These are phyloP conservation scores for Monodelphis domestica DNA, from an alignment of 2,797 vertebrate species.

Conservation along the genomic window DNA sequence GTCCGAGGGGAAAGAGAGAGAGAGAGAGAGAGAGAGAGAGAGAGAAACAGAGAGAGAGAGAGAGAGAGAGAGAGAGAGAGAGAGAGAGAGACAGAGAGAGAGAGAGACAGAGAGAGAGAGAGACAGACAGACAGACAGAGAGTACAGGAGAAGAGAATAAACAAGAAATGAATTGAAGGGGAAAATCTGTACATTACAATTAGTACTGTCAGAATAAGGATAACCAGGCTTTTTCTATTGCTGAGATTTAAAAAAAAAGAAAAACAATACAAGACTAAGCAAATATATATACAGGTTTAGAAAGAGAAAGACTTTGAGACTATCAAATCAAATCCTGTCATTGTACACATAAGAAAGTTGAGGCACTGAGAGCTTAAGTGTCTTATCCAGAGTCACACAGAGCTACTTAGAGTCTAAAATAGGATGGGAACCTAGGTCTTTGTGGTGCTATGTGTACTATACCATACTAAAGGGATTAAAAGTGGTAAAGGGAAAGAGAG, in stretches of 20 bases:
- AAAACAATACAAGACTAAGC: background rate
- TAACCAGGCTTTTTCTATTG: background rate
- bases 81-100: too few relatives aligned
- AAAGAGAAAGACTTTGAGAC: background rate
- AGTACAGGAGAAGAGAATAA: constrained; percentile 2
- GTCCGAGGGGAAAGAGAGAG: too few relatives aligned
- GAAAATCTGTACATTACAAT: background rate
- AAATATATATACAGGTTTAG: background rate
- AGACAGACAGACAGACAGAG: too few relatives aligned
- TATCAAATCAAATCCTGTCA: background rate
- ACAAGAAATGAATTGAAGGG: background rate
- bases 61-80: too few relatives aligned
- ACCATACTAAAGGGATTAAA: background rate
- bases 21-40: background rate
- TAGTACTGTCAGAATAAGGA: constrained; percentile 3
- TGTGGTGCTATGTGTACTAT: background rate
- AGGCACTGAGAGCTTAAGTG: background rate
- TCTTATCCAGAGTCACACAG: background rate
- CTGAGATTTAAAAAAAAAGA: constrained; percentile 15
- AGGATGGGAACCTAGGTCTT: background rate
- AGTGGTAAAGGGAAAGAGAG: background rate
- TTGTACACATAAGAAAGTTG: background rate
- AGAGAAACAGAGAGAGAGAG: too few relatives aligned
- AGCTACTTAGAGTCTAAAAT: background rate
- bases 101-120: too few relatives aligned